phyloP scores from a whole-genome alignment of 2,113 vertebrate species.

The Coracopsis vasa region DNA sequence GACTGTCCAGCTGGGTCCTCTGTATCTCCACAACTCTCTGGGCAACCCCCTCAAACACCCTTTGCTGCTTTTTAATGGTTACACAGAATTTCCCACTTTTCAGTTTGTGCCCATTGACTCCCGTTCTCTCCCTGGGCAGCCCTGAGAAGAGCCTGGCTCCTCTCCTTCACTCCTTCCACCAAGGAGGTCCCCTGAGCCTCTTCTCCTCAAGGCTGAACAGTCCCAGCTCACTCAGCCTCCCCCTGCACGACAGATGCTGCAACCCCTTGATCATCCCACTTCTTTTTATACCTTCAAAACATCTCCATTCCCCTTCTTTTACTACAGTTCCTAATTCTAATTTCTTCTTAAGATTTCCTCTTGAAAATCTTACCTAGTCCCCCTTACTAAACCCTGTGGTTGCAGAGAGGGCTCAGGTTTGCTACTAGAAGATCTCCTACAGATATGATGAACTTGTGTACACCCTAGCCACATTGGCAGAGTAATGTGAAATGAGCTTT shows the following conservation, averaged over 20 bases:
- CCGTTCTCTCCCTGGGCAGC: neutral
- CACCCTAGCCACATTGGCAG: neutral
- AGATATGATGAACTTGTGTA: neutral
- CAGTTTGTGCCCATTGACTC: neutral
- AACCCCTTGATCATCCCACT: neutral
- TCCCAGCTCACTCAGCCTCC: neutral
- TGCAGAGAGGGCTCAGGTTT: neutral
- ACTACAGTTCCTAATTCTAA: neutral
- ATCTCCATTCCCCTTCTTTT: neutral
- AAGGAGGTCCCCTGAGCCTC: neutral
- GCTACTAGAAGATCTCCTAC: neutral
- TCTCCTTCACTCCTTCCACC: neutral
- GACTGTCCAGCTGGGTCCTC: neutral
- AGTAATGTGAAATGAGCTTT: neutral
- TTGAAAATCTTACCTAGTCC: neutral
- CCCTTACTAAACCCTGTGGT: neutral
- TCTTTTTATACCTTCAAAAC: neutral
- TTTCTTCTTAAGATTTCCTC: neutral
- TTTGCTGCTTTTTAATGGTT: neutral
- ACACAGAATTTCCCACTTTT: neutral
- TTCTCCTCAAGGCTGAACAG: neutral
- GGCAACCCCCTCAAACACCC: neutral
- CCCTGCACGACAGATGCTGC: neutral
- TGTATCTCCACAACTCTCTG: neutral
- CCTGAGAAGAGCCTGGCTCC: neutral